Conservation (phyloP, 1,140 invertebrate species). For the Drosophila teissieri region DNA sequence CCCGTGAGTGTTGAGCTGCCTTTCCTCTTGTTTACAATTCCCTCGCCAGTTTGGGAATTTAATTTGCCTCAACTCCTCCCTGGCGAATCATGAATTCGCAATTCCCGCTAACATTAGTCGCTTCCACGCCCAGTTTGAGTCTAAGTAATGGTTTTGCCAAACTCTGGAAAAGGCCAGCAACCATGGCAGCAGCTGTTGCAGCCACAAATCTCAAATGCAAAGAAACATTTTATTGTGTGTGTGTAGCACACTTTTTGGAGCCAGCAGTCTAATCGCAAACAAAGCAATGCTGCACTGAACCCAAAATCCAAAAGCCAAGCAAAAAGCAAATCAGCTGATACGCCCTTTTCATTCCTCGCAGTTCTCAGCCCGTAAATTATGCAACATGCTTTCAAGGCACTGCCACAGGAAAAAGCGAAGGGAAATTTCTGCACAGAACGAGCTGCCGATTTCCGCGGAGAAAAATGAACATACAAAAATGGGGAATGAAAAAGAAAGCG, state of each 20-base stretch:
- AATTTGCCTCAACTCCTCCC: neutral
- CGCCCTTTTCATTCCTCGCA: slow-evolving; percentile 17
- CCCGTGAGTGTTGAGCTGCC: neutral
- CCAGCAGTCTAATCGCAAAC: neutral
- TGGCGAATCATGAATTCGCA: slow-evolving; percentile 46
- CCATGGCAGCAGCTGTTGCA: slow-evolving; percentile 27
- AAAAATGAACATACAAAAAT: slow-evolving; percentile 8
- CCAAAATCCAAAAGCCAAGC: slow-evolving; percentile 34
- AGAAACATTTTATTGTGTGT: slow-evolving; percentile 48
- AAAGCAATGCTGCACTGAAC: slow-evolving; percentile 8
- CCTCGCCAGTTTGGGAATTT: neutral
- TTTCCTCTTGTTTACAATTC: neutral
- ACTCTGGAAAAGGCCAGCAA: slow-evolving; percentile 8
- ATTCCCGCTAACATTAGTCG: slow-evolving; percentile 45
- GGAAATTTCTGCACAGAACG: slow-evolving; percentile 39
- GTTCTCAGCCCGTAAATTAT: slow-evolving; percentile 67
- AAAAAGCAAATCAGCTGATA: slow-evolving; percentile 59
- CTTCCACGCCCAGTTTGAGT: slow-evolving; percentile 41
- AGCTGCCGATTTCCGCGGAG: slow-evolving; percentile 27
- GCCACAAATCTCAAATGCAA: slow-evolving; percentile 42
- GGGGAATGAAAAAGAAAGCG: neutral
- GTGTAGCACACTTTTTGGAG: slow-evolving; percentile 53
- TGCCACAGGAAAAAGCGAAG: slow-evolving; percentile 22
- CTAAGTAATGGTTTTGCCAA: slow-evolving; percentile 29
- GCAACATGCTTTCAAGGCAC: slow-evolving; percentile 76